Evolutionary conservation across 2,888 invertebrate genomes (phyloP).

Genomic region (Platycheirus rosarum): DNA sequence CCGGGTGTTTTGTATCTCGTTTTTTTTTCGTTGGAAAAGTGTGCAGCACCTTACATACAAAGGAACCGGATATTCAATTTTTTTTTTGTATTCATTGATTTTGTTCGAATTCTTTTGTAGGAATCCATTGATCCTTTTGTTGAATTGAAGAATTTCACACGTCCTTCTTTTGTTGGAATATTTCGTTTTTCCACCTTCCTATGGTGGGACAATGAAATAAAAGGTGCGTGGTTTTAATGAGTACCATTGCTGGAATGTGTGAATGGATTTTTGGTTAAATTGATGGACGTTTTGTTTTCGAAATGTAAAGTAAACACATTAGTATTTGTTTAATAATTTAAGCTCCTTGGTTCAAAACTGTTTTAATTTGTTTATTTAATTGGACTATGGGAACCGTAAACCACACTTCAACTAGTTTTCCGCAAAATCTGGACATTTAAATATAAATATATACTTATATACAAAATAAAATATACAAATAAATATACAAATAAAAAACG

Average conservation of each 20-base stretch:
- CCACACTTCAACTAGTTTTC: too few species aligned
- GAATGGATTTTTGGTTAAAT: conserved; percentile 13
- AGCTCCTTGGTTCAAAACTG: too few species aligned
- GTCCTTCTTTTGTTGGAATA: conserved; percentile 49
- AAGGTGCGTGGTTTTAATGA: conserved; percentile 69
- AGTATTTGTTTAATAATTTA: too few species aligned
- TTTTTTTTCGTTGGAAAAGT: conserved; percentile 22
- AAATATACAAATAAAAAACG: too few species aligned
- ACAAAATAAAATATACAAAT: too few species aligned
- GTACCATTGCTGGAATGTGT: not conserved
- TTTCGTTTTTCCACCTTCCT: conserved; percentile 23
- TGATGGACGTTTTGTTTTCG: not conserved
- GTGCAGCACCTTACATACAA: conserved; percentile 36
- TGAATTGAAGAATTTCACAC: conserved; percentile 69
- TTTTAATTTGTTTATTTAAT: too few species aligned
- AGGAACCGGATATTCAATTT: conserved; percentile 67
- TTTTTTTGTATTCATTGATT: conserved; percentile 26
- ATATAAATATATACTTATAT: too few species aligned
- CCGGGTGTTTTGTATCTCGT: conserved; percentile 25
- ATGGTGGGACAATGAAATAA: conserved; percentile 39
- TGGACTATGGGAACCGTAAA: too few species aligned
- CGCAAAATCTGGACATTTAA: too few species aligned
- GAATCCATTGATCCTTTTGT: conserved; percentile 71
- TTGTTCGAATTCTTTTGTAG: conserved; percentile 41
- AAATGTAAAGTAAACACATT: too few species aligned